Evolutionary conservation across 2,113 vertebrate species (phyloP), one percentile per base, ranked within the genome.

Genomic region (Chloropsis cyanopogon): DNA sequence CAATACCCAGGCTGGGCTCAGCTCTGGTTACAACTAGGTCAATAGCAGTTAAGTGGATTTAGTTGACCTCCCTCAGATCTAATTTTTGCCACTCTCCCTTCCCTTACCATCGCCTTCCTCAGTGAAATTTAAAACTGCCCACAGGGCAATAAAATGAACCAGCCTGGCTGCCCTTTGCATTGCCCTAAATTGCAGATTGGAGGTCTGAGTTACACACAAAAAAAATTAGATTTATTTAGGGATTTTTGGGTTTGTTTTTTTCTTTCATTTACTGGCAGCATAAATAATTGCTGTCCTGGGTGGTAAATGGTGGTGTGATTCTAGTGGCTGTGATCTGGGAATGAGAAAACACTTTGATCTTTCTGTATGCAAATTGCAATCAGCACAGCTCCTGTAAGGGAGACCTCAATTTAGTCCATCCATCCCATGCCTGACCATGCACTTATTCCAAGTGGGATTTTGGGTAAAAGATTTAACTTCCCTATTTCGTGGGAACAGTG

Each of bases 21-120:
- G 94, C 79, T 97, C 95, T 86, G 76, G 68, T 95, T 96, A 90
- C 88, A 90, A 37, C 33, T 83, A 52, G 79, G 76, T 96, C 85
- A 96, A 78, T 23, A 92, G 79, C 85, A 92, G 90, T 83, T 94
- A 95, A 92, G 64, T 91, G 88, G 86, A 81, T 78, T 56, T 64
- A 86, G 56, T 14, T 90, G 90, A 96, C 95, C 90, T 96, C 72
- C 68, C 56, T 95, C 79, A 64, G 82, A 90, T 93, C 76, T 92
- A 54, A 88, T 93, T 86, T 96, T 95, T 94, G 88, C 80, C 86
- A 70, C 37, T 75, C 68, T 90, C 33, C 49, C 20, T 91, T 84
- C 78, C 66, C 35, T 90, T 88, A 21, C 75, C 33, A 81, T 14
- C 71, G 68, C 54, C 29, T 83, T 93, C 41, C 68, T 93, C 54